These are phyloP conservation scores for Orchesella flavescens DNA, from an alignment of 2,888 invertebrate genomes.

Conservation along the genomic window DNA sequence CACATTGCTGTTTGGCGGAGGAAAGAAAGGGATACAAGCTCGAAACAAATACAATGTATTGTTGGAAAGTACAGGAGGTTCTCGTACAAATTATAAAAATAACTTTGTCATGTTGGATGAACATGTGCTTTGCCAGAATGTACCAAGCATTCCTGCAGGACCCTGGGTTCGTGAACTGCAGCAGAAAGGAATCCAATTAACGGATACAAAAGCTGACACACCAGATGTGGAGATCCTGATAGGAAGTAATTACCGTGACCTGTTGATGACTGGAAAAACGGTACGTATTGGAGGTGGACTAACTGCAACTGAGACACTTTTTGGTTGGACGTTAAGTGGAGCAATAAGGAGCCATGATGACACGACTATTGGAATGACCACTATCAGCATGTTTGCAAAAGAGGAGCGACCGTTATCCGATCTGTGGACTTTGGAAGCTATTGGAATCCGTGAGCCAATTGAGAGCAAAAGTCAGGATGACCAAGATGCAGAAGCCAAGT, in stretches of 20 bases:
- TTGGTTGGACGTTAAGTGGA: constrained; percentile 59
- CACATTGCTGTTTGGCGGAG: neutral
- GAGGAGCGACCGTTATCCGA: constrained; percentile 21
- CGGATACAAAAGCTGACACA: neutral
- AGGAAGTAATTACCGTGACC: neutral
- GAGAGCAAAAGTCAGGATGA: constrained; percentile 61
- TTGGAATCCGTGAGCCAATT: constrained; percentile 50
- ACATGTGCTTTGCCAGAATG: neutral
- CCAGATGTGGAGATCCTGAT: neutral
- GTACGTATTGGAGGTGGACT: constrained; percentile 11
- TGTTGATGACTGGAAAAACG: neutral
- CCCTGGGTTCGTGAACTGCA: neutral
- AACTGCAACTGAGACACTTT: constrained; percentile 26
- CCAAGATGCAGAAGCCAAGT: constrained; percentile 4
- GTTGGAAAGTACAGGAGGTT: neutral
- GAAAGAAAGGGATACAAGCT: neutral
- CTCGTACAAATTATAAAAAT: neutral
- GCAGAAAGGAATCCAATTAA: neutral
- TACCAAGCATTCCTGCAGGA: neutral
- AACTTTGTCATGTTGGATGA: neutral
- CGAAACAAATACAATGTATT: neutral
- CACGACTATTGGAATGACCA: neutral
- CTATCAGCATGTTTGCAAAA: constrained; percentile 51
- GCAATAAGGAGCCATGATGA: constrained; percentile 25
- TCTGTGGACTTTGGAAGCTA: constrained; percentile 66